Evolutionary conservation across 2,888 invertebrate genomes (phyloP), one percentile per base, ranked within the genome.

Genomic region (Drosophila subsilvestris): DNA sequence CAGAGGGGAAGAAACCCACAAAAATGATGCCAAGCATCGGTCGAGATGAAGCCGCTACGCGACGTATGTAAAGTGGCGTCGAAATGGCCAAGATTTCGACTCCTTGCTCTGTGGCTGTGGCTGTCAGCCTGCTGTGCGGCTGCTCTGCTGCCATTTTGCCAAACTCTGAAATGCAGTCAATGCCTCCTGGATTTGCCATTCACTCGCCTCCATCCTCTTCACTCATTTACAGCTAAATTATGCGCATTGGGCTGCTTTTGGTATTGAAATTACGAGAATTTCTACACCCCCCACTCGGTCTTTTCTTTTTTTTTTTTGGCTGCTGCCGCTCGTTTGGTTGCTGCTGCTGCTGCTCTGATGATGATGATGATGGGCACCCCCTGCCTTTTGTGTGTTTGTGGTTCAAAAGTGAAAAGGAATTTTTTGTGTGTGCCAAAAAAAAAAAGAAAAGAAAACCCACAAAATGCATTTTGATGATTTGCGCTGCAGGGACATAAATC

Each of bases 1-100:
- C 43, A 7, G 45, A 44, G 51, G 47, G 54, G 42, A n/a, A 18
- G 67, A 68, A 79, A 25, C 44, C 37, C 32, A 20, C 44, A 47
- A 76, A 47, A 76, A 68, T 61, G 78, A 80, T 77, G 75, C 63
- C 83, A 80, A 68, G 65, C 71, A 48, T 55, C 57, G 74, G 78
- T 69, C 67, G 78, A 82, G 87, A 86, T 83, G 82, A 86, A 75
- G 78, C 78, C 77, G 20, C n/a, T n/a, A n/a, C n/a, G n/a, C n/a
- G n/a, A n/a, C n/a, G n/a, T n/a, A n/a, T 22, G 62, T 65, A 71
- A 69, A 78, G 58, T 76, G 79, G 62, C 70, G 63, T n/a, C 42
- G 60, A 72, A 83, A 80, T 83, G 84, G 84, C 84, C 78, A 73
- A 58, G 79, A 45, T 63, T 48, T 22, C 18, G 49, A 10, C 27